Evolutionary conservation across 2,888 invertebrate species (phyloP), one percentile per base, ranked within the genome.

Genomic region (Drosophila limbata): DNA sequence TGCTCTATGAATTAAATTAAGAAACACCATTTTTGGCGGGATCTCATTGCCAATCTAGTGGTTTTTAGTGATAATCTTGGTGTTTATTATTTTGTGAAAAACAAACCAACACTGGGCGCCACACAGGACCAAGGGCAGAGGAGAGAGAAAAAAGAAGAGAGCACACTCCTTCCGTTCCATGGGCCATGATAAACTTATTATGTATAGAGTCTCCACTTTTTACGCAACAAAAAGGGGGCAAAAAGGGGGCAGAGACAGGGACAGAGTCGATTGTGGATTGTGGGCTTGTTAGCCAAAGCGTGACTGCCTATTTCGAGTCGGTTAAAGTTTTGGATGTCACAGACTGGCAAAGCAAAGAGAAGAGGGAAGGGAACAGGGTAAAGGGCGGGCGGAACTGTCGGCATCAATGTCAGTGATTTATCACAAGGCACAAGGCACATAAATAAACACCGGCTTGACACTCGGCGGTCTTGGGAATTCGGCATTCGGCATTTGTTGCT

Each of bases 381-480:
- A 33, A 25, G 2, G 21, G 42, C 21, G 31, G 25, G 31, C 40
- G 17, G 17, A 44, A 44, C 35, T 79, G 82, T 79, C 71, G 83
- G 84, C 85, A 84, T 84, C 84, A 85, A 80, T 85, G 85, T 86
- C 79, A 85, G 81, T 85, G 85, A 85, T 85, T 85, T 85, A 85
- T 85, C 84, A 84, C 82, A 44, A 76, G 83, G 74, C 83, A 62
- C 83, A 62, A 69, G 74, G 80, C 84, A 84, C 85, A 85, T 85
- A 85, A 85, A 85, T 85, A 85, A 85, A 83, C 84, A 86, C 77
- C 79, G 69, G 59, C 61, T 64, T 69, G 70, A 73, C 74, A 73
- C 73, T 79, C 78, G 72, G 68, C 73, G 68, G 67, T 64, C 57
- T 45, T 56, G 62, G 52, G 62, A 57, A 53, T 60, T 66, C 64